phyloP scores from a whole-genome alignment of 2,888 invertebrate species.

The Thera obeliscata region DNA sequence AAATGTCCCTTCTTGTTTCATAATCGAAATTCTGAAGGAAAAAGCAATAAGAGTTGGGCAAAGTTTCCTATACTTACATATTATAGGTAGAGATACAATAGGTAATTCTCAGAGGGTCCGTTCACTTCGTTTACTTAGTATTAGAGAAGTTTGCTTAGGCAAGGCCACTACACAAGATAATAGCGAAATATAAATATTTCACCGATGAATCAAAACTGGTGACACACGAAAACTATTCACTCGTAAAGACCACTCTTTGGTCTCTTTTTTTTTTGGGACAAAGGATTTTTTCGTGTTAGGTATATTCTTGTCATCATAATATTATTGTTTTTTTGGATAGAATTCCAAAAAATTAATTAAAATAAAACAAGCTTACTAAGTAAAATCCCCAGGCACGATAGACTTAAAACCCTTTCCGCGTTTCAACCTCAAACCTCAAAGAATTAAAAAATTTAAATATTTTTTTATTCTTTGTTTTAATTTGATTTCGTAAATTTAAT shows the following conservation, averaged over 20 bases:
- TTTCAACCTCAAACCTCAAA: no score
- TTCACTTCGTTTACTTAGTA: conserved; percentile 73
- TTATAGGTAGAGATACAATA: conserved; percentile 34
- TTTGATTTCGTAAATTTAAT: no score
- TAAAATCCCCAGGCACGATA: no score
- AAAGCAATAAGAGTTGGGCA: conserved; percentile 64
- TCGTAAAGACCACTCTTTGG: not conserved
- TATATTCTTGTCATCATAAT: no score
- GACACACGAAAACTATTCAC: conserved; percentile 2
- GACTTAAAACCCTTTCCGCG: no score
- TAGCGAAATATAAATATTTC: conserved; percentile 74
- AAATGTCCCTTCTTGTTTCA: conserved; percentile 53
- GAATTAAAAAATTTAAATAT: no score
- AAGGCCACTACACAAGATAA: conserved; percentile 65
- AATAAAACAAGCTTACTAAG: no score
- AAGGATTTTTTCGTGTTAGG: no score
- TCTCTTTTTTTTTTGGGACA: not conserved
- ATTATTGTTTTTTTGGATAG: no score
- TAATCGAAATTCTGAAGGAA: conserved; percentile 55
- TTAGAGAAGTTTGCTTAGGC: conserved; percentile 74
- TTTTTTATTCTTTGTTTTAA: no score
- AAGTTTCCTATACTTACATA: conserved; percentile 67
- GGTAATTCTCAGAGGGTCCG: conserved; percentile 69
- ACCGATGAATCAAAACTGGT: conserved; percentile 58
- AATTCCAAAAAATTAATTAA: no score